Evolutionary conservation across 1,140 invertebrate species (phyloP).

Genomic region (Drosophila orosa): DNA sequence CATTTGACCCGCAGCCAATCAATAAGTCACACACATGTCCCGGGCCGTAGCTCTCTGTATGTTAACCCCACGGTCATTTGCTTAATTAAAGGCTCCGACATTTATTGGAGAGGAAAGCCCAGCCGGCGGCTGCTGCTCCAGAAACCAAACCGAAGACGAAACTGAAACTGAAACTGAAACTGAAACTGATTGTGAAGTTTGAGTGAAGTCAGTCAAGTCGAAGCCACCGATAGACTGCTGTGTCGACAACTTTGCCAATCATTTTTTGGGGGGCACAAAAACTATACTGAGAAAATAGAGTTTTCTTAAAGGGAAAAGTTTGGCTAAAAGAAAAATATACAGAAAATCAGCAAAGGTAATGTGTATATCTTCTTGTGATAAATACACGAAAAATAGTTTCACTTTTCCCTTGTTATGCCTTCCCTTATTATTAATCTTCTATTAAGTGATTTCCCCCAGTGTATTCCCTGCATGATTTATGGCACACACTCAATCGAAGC

Average conservation of each 20-base stretch:
- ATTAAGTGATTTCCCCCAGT: slow-evolving; percentile 12
- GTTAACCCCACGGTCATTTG: slow-evolving; percentile 63
- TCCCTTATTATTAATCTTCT: background rate
- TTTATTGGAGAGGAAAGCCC: slow-evolving; percentile 48
- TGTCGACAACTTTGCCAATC: slow-evolving; percentile 58
- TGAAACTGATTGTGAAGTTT: slow-evolving; percentile 17
- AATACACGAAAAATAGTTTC: background rate
- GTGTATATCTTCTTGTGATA: background rate
- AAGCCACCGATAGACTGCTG: slow-evolving; percentile 46
- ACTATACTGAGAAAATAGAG: slow-evolving; percentile 7
- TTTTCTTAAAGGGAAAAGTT: background rate
- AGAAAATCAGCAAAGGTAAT: background rate
- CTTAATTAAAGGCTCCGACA: slow-evolving; percentile 73
- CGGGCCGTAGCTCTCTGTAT: slow-evolving; percentile 5
- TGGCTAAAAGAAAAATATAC: background rate
- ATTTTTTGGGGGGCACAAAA: slow-evolving; percentile 13
- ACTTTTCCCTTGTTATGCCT: background rate
- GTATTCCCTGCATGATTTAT: slow-evolving; percentile 53
- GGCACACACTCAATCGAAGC: slow-evolving; percentile 15
- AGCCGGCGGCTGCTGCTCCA: slow-evolving; percentile 27
- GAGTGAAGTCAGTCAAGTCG: slow-evolving; percentile 26
- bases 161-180: slow-evolving; percentile 1
- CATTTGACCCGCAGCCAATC: slow-evolving; percentile 66
- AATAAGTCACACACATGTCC: slow-evolving; percentile 70
- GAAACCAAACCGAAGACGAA: slow-evolving; percentile 4